A percentile compares a stretch with the other conserved stretches of the same genome.
Conservation (phyloP, 2,113 vertebrate genomes). For the Cyphomyrus discorhynchus region DNA sequence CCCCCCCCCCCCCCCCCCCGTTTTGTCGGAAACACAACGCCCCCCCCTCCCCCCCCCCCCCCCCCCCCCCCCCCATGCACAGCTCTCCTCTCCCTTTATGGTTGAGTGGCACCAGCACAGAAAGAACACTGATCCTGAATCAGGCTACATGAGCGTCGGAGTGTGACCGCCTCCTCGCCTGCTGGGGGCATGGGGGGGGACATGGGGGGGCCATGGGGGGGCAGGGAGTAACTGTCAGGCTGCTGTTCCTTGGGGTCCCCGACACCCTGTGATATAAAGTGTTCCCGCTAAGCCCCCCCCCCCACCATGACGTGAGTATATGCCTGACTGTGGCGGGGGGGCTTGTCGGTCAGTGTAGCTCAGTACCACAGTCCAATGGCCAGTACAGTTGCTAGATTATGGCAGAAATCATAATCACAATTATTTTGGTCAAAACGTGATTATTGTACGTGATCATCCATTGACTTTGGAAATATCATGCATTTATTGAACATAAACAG, state of each 20-base stretch:
- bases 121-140: constrained; percentile 46
- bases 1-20: too few relatives aligned
- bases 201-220: background rate
- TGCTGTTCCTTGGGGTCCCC: background rate
- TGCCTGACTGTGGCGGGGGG: too few relatives aligned
- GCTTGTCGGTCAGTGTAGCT: background rate
- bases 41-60: too few relatives aligned
- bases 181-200: background rate
- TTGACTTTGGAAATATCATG: background rate
- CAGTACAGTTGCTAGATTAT: background rate
- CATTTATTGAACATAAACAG: background rate
- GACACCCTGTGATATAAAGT: background rate
- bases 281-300: background rate
- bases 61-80: constrained; percentile 14
- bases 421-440: background rate
- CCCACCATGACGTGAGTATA: too few relatives aligned
- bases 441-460: background rate
- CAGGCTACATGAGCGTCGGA: constrained; percentile 49
- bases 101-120: constrained; percentile 29
- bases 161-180: constrained; percentile 47
- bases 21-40: too few relatives aligned
- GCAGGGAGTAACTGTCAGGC: background rate
- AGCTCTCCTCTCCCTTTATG: constrained; percentile 30
- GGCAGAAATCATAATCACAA: background rate
- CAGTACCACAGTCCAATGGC: background rate